Evolutionary conservation across 2,888 invertebrate genomes (phyloP).

Genomic region (Chamaedrilus cognettii): DNA sequence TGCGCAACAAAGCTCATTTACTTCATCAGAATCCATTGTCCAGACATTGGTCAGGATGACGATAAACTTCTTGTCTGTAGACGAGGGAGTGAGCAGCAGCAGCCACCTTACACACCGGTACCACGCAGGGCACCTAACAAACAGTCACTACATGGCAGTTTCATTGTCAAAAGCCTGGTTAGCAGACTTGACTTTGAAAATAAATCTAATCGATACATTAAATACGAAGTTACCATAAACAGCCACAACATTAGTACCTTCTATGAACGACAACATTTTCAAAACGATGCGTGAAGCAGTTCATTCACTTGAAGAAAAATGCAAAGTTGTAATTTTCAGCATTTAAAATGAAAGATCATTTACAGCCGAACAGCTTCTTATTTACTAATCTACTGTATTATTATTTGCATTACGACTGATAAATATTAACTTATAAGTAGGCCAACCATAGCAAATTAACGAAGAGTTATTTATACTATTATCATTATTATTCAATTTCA

Average conservation of each 20-base stretch:
- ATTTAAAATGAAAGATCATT: no score
- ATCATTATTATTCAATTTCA: not conserved
- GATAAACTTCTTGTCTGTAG: not conserved
- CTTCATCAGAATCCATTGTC: no score
- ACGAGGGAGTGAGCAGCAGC: not conserved
- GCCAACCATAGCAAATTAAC: not conserved
- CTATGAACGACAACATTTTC: no score
- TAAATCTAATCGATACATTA: no score
- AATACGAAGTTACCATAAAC: no score
- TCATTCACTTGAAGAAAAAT: not conserved
- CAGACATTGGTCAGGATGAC: not conserved
- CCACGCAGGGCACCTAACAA: not conserved
- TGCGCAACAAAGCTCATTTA: no score
- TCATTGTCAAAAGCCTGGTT: not conserved
- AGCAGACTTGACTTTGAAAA: not conserved
- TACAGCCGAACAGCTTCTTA: no score
- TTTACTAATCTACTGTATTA: no score
- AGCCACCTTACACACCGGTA: not conserved
- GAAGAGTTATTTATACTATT: not conserved
- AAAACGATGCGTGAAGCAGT: no score
- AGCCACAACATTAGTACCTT: no score
- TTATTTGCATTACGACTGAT: no score
- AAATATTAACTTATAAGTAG: not conserved
- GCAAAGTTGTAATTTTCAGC: no score
- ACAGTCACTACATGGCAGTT: not conserved